Conservation (phyloP, 2,888 invertebrate genomes). For the Caenorhabditis sp. region DNA sequence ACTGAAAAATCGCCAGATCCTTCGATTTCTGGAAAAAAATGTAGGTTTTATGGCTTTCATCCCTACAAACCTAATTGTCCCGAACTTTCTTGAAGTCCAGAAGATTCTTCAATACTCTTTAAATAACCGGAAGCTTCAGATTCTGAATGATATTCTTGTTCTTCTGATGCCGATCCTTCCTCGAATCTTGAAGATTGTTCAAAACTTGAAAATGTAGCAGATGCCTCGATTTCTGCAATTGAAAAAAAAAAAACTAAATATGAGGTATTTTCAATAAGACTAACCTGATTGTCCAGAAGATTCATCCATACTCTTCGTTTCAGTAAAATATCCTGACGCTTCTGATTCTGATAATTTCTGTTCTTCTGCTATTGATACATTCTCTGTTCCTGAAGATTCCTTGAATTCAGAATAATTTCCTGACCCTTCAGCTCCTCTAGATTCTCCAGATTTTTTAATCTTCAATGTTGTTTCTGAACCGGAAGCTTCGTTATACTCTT, state of each 20-base stretch:
- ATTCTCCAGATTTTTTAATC: background rate
- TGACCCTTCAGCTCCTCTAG: background rate
- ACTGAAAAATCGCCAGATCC: too few species aligned
- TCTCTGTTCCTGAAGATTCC: background rate
- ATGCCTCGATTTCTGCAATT: too few species aligned
- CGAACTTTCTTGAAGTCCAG: background rate
- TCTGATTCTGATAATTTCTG: background rate
- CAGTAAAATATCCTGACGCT: background rate
- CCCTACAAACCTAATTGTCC: too few species aligned
- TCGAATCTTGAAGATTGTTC: too few species aligned
- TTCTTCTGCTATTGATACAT: background rate
- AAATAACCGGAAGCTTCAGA: conserved; percentile 1
- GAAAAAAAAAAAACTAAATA: background rate
- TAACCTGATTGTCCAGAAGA: background rate
- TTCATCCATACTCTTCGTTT: background rate
- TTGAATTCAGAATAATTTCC: background rate
- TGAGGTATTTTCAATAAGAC: background rate
- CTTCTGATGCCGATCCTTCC: background rate
- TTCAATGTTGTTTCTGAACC: background rate
- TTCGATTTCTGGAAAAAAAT: too few species aligned
- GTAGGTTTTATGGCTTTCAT: too few species aligned
- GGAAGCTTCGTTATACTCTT: background rate
- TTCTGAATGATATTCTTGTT: background rate
- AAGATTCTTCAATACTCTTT: background rate
- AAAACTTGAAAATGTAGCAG: too few species aligned